phyloP scores from a whole-genome alignment of 2,113 vertebrate genomes.

The Saguinus midas region DNA sequence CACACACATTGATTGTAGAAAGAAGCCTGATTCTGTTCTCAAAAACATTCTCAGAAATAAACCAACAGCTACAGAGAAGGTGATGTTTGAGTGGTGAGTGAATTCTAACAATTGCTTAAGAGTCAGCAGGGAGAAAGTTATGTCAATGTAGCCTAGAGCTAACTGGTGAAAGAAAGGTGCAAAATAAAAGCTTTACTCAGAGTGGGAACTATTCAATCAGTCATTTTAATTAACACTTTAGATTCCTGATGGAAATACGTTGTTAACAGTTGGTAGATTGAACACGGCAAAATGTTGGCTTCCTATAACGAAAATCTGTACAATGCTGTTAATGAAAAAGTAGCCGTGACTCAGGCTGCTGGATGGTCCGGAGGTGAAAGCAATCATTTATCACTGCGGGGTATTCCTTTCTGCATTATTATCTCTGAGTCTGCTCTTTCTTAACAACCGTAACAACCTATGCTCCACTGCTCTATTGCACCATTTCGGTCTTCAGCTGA shows the following conservation, averaged over 20 bases:
- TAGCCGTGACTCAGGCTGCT: neutral
- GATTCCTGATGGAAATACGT: neutral
- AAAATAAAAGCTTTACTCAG: neutral
- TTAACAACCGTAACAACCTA: slow-evolving; percentile 5
- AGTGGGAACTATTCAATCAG: neutral
- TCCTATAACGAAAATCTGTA: neutral
- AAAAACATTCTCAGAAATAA: slow-evolving; percentile 35
- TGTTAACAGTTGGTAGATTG: neutral
- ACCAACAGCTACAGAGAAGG: neutral
- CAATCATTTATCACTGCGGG: neutral
- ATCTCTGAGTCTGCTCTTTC: slow-evolving; percentile 15
- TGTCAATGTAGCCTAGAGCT: neutral
- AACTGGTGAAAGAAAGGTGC: neutral
- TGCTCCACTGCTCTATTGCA: neutral
- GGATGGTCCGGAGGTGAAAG: neutral
- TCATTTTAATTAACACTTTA: neutral
- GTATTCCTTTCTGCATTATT: slow-evolving; percentile 10
- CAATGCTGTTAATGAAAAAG: slow-evolving; percentile 47
- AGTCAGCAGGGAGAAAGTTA: neutral
- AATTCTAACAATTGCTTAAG: neutral
- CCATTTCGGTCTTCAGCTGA: slow-evolving; percentile 58
- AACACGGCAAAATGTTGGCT: neutral
- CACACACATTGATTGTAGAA: neutral
- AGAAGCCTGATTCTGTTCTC: neutral
- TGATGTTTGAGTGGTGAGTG: neutral